Evolutionary conservation across 2,113 vertebrate species (phyloP).

Genomic region (Gila orcuttii): DNA sequence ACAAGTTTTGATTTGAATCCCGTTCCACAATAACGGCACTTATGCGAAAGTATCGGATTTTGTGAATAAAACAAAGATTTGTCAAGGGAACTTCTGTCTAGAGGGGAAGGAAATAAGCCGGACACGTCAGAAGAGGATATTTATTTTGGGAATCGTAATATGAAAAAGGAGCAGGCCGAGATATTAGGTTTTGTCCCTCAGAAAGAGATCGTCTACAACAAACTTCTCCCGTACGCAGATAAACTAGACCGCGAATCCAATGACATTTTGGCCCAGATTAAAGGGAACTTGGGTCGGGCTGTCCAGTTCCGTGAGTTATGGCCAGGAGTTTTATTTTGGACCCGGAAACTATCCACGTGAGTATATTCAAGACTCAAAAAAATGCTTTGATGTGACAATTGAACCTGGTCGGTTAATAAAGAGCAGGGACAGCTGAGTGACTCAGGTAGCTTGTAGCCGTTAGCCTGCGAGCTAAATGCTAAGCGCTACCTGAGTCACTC

Average conservation of each 20-base stretch:
- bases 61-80: conserved; percentile 39
- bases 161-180: conserved; percentile 59
- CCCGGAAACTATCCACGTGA: conserved; percentile 93
- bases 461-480: conserved; percentile 26
- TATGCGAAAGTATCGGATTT: conserved; percentile 12
- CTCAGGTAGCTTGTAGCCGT: background rate
- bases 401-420: background rate
- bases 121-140: conserved; percentile 45
- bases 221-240: conserved; percentile 87
- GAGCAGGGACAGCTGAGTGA: background rate
- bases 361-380: conserved; percentile 60
- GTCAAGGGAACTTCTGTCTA: conserved; percentile 37
- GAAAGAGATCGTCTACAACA: conserved; percentile 92
- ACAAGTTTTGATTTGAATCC: background rate
- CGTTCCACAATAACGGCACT: background rate
- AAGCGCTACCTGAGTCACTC: conserved; percentile 39
- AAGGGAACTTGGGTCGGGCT: conserved; percentile 88
- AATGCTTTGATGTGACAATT: background rate
- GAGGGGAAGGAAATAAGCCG: conserved; percentile 37
- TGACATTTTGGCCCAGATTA: conserved; percentile 86
- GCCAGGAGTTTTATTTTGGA: conserved; percentile 96
- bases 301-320: conserved; percentile 92
- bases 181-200: conserved; percentile 78
- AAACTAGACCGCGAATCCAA: conserved; percentile 87
- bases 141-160: conserved; percentile 57